Evolutionary conservation across 35 echinoderm and acorn worm species (phyloP).

Genomic region (Patiria miniata): DNA sequence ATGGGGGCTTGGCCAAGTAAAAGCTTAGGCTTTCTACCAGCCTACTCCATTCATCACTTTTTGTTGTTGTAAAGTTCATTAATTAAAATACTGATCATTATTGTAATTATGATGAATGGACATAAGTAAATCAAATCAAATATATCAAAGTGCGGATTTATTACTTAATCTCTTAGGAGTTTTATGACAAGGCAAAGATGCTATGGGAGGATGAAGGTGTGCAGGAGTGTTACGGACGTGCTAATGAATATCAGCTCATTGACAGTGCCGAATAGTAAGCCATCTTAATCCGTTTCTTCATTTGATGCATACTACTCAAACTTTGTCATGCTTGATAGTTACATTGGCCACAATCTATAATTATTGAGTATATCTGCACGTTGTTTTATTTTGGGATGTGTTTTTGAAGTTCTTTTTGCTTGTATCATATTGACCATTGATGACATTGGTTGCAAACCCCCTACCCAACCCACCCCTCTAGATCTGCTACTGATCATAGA

Average conservation of each 20-base stretch:
- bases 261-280: slow-evolving; percentile 94
- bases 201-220: slow-evolving; percentile 85
- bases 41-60: too few relatives aligned
- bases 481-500: too few relatives aligned
- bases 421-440: too few relatives aligned
- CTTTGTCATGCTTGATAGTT: too few relatives aligned
- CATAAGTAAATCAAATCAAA: background rate
- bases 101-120: background rate
- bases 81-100: background rate
- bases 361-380: background rate
- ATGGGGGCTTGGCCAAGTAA: too few relatives aligned
- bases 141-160: background rate
- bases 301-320: too few relatives aligned
- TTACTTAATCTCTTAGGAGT: slow-evolving; percentile 55
- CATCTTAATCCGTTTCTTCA: background rate
- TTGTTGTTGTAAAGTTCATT: too few relatives aligned
- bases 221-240: slow-evolving; percentile 61
- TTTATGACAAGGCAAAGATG: slow-evolving; percentile 57
- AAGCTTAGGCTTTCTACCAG: too few relatives aligned
- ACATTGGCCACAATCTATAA: background rate
- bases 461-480: too few relatives aligned
- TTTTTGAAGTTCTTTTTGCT: too few relatives aligned
- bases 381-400: too few relatives aligned
- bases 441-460: too few relatives aligned
- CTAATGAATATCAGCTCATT: slow-evolving; percentile 90